These are phyloP conservation scores for Cyanoderma ruficeps DNA, from an alignment of 2,113 vertebrate species.

Conservation along the genomic window DNA sequence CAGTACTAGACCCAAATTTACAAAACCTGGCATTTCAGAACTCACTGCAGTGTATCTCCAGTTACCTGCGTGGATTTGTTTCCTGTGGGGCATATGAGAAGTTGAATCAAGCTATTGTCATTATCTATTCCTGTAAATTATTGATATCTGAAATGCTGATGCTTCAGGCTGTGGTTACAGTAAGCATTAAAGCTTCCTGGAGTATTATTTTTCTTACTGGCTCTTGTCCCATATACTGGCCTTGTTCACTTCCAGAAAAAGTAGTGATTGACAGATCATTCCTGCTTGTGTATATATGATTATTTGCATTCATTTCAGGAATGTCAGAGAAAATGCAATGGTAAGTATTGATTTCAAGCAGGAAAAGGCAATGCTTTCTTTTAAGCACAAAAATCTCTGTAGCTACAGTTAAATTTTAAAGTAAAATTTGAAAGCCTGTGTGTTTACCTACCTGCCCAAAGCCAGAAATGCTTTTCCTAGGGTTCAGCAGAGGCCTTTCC, in stretches of 20 bases:
- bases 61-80: background rate
- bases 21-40: background rate
- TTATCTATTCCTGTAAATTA: conserved; percentile 54
- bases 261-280: background rate
- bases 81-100: background rate
- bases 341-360: conserved; percentile 12
- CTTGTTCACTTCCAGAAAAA: background rate
- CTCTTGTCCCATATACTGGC: conserved; percentile 10
- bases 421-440: background rate
- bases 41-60: background rate
- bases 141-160: conserved; percentile 38
- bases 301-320: background rate
- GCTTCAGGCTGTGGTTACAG: conserved; percentile 43
- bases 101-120: background rate
- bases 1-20: background rate
- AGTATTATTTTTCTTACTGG: conserved; percentile 26
- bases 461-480: background rate
- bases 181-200: conserved; percentile 47
- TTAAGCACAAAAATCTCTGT: background rate
- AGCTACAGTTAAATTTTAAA: background rate
- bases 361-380: background rate
- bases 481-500: background rate
- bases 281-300: background rate
- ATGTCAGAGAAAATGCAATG: background rate
- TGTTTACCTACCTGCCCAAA: background rate